Evolutionary conservation across 2,113 vertebrate species (phyloP).

Genomic region (Phycodurus eques): DNA sequence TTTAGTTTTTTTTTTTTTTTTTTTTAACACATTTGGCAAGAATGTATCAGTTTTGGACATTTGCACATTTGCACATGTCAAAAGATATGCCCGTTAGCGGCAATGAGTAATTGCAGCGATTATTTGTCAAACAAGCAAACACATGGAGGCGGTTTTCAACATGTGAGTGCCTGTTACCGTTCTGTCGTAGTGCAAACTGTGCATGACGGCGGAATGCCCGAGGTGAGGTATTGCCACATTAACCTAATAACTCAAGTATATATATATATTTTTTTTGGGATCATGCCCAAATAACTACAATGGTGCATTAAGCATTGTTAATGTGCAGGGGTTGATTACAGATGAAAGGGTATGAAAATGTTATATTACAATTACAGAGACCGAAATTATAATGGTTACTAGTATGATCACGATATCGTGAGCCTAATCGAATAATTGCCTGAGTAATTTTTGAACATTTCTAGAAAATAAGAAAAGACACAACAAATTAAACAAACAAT

Average conservation of each 20-base stretch:
- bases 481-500: no score
- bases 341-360: background rate
- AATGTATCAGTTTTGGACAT: background rate
- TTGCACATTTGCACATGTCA: background rate
- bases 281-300: constrained; percentile 9
- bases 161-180: constrained; percentile 23
- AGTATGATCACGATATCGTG: no score
- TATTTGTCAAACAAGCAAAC: constrained; percentile 7
- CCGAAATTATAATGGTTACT: no score
- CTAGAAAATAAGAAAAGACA: no score
- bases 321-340: background rate
- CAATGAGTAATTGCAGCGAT: constrained; percentile 2
- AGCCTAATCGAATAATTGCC: no score
- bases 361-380: background rate
- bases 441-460: no score
- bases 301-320: constrained; percentile 7
- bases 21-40: constrained; percentile 4
- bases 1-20: background rate
- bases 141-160: constrained; percentile 22
- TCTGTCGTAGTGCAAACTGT: constrained; percentile 5
- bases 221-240: constrained; percentile 28
- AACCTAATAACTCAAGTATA: background rate
- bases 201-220: constrained; percentile 11
- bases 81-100: background rate
- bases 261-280: constrained; percentile 4